Percentiles rank a stretch among this genome's conserved stretches.
These are phyloP conservation scores for Lithodes maja DNA, from an alignment of 2,888 invertebrate genomes.

Conservation along the genomic window DNA sequence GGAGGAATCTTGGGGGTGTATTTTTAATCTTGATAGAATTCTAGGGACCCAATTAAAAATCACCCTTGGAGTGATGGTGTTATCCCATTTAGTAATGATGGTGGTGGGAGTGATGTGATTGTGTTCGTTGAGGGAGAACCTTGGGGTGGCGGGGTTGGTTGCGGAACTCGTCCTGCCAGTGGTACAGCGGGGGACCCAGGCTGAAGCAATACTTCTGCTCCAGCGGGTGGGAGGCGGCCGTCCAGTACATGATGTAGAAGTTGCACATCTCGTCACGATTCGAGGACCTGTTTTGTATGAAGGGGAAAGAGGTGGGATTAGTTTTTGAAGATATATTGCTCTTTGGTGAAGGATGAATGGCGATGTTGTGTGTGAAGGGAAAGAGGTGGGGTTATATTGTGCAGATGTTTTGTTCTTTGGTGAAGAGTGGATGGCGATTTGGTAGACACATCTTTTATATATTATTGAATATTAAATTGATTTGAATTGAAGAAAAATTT, in stretches of 20 bases:
- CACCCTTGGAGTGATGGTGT: slow-evolving; percentile 2
- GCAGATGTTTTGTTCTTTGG: too few relatives aligned
- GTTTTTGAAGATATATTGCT: too few relatives aligned
- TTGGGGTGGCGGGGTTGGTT: slow-evolving; percentile 58
- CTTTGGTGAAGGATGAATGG: too few relatives aligned
- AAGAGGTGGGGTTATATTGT: too few relatives aligned
- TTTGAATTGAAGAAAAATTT: too few relatives aligned
- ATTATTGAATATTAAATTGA: too few relatives aligned
- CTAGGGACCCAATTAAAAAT: background rate
- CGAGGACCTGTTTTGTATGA: slow-evolving; percentile 70
- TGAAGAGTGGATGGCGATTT: too few relatives aligned
- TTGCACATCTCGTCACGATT: slow-evolving; percentile 74
- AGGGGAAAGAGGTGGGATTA: background rate
- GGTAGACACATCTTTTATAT: too few relatives aligned
- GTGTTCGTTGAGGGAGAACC: slow-evolving; percentile 23
- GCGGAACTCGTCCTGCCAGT: slow-evolving; percentile 79
- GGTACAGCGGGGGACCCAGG: slow-evolving; percentile 88
- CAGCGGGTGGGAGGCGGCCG: slow-evolving; percentile 79
- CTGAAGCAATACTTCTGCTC: slow-evolving; percentile 89
- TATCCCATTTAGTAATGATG: background rate
- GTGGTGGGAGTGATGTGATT: slow-evolving; percentile 14
- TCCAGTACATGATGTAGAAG: slow-evolving; percentile 74
- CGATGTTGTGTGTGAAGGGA: too few relatives aligned
- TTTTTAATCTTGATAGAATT: too few relatives aligned
- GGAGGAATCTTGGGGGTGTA: background rate